Percentiles rank a stretch among this genome's conserved stretches.
These are phyloP conservation scores for Smithornis capensis DNA, from an alignment of 2,113 vertebrate genomes.

Conservation along the genomic window DNA sequence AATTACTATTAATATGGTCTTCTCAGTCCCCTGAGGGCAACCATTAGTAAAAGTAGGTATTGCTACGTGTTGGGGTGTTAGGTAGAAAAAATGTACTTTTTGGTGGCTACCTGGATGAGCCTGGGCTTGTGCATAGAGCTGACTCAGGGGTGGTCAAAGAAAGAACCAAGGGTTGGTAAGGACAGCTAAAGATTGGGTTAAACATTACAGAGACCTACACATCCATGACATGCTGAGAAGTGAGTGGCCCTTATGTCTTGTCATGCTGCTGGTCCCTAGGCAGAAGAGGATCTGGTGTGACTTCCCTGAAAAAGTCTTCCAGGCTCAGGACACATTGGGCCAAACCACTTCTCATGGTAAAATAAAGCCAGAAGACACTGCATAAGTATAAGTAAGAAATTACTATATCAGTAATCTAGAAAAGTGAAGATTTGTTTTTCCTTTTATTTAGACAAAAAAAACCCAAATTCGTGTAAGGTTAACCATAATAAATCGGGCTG, in stretches of 20 bases:
- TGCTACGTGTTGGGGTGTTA: background rate
- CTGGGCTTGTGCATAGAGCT: background rate
- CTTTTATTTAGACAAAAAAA: background rate
- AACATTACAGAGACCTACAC: background rate
- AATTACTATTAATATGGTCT: slow-evolving; percentile 38
- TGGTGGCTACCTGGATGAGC: background rate
- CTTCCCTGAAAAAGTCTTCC: background rate
- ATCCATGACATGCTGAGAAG: background rate
- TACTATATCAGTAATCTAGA: background rate
- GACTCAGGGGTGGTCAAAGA: background rate
- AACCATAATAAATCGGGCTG: background rate
- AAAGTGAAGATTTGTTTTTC: background rate
- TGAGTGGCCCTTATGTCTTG: fast-evolving
- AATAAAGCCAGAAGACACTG: background rate
- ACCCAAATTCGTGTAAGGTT: background rate
- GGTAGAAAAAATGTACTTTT: background rate
- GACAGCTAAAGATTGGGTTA: background rate
- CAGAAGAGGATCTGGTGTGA: background rate
- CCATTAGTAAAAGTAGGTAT: slow-evolving; percentile 19
- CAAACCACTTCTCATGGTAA: fast-evolving
- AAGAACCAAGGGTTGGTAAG: background rate
- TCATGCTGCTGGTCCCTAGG: background rate
- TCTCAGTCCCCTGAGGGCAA: slow-evolving; percentile 4
- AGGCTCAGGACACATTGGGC: background rate
- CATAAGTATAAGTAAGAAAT: background rate